Base-by-base conservation (phyloP, 2,797 vertebrate genomes). In the Loriculus beryllinus region DNA sequence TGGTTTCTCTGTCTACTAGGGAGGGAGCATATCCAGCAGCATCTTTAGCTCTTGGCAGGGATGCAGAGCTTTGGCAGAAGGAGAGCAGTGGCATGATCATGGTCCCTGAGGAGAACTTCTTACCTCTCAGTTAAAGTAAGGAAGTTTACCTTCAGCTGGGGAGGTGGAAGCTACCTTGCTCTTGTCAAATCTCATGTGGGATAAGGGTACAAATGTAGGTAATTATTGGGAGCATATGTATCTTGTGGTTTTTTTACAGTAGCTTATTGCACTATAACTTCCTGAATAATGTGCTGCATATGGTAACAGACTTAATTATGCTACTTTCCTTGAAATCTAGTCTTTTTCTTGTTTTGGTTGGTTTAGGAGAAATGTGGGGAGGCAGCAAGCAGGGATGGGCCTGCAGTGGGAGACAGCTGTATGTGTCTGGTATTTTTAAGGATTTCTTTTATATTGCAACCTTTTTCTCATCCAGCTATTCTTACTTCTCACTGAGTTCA, bases 241-340 rank as follows among this genome's bases (percentile, higher is more conserved):
- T 56, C 59, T 85, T 1, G 0, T 82, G 68, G 64, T 47, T 95
- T 93, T 91, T 93, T 89, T 70, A 91, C 60, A 89, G 82, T 37
- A 82, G 91, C 12, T 89, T 87, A 39, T 6, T 85, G 54, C 42
- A 47, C 59, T 47, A 13, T 54, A 79, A 82, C 88, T 92, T 91
- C 71, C 84, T 87, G 63, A 87, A 65, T 39, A 86, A 19, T 28
- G 12, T n/a, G 4, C 40, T 6, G 0, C 45, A 22, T 57, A 49
- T 57, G 35, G 68, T 22, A 87, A 69, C 47, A 26, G 39, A 62
- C n/a, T 79, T 84, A n/a, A 84, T 92, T 49, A 76, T 39, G 35
- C n/a, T 57, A 54, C 91, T 93, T 95, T 92, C 65, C 91, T 86
- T 89, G 82, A 95, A 82, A 84, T 87, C n/a, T 1, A 85, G 51